Evolutionary conservation across 2,888 invertebrate genomes (phyloP).

Genomic region (Uropetala carovei): DNA sequence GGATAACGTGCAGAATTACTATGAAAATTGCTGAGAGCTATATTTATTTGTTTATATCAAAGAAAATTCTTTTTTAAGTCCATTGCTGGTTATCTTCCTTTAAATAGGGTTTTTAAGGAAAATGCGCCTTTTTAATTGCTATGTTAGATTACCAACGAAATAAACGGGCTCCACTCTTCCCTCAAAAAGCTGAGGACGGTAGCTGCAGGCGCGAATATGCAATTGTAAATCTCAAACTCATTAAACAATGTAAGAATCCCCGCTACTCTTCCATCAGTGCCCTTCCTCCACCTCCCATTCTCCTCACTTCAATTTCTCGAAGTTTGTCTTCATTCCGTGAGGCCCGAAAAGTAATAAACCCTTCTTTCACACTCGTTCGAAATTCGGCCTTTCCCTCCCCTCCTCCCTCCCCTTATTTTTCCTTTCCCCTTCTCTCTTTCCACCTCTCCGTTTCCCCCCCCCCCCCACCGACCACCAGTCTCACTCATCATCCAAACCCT

Average conservation of each 20-base stretch:
- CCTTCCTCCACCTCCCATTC: neutral
- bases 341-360: slow-evolving; percentile 53
- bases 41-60: too few species aligned
- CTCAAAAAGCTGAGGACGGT: neutral
- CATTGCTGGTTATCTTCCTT: too few species aligned
- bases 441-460: neutral
- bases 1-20: too few species aligned
- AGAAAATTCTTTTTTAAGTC: too few species aligned
- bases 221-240: slow-evolving; percentile 62
- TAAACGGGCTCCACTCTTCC: neutral
- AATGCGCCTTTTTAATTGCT: too few species aligned
- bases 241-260: slow-evolving; percentile 42
- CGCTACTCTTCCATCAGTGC: slow-evolving; percentile 18
- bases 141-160: too few species aligned
- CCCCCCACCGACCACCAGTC: neutral
- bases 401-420: neutral
- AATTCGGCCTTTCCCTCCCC: neutral
- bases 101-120: too few species aligned
- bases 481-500: neutral
- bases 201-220: slow-evolving; percentile 28
- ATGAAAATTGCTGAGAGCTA: too few species aligned
- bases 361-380: slow-evolving; percentile 47
- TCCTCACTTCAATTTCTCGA: neutral
- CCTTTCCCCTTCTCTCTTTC: neutral
- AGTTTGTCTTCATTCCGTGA: slow-evolving; percentile 34